Conservation (phyloP, 1,140 invertebrate species). For the Magallana gigas region DNA sequence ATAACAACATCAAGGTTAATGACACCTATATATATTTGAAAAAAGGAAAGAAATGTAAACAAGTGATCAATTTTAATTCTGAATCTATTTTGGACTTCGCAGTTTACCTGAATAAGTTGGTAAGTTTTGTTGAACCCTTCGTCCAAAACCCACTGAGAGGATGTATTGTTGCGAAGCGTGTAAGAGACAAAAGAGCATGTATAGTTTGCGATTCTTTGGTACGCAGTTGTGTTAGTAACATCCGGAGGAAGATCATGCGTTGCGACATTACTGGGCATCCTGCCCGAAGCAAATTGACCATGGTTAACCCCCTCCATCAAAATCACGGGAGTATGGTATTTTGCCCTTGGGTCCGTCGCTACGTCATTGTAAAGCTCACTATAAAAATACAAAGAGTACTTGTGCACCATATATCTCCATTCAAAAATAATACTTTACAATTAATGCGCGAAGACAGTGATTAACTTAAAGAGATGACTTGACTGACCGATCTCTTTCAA, state of each 20-base stretch:
- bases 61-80: background rate
- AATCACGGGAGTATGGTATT: slow-evolving; percentile 60
- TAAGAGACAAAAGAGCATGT: slow-evolving; percentile 55
- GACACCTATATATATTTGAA: background rate
- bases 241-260: slow-evolving; percentile 58
- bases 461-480: no score
- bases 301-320: slow-evolving; percentile 61
- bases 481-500: background rate
- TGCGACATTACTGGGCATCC: slow-evolving; percentile 54
- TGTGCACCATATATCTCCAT: no score
- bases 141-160: slow-evolving; percentile 22
- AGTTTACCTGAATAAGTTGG: background rate
- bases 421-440: no score
- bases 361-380: slow-evolving; percentile 53
- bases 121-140: slow-evolving; percentile 39
- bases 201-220: slow-evolving; percentile 55
- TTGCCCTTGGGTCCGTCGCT: background rate
- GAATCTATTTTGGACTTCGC: background rate
- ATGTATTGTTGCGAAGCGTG: background rate
- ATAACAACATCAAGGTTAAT: no score
- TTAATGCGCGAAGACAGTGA: no score
- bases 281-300: slow-evolving; percentile 63
- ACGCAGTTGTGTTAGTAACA: slow-evolving; percentile 46
- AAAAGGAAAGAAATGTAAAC: background rate
- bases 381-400: background rate